Conservation (phyloP, 2,113 vertebrate species). For the Catharus minimus region DNA sequence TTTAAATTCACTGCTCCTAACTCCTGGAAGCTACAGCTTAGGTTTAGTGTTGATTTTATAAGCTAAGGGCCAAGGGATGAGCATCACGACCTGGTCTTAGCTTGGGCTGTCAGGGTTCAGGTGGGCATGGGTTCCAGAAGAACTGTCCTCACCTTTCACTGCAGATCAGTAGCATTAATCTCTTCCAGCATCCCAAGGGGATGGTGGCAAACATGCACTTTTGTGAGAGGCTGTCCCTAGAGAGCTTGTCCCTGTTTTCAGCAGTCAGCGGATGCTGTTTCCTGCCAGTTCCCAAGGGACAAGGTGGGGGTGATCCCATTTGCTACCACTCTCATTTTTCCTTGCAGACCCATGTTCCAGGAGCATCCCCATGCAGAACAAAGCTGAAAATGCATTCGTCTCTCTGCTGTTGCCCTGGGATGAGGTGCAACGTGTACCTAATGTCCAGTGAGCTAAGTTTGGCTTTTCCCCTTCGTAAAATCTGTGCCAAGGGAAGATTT, state of each 20-base stretch:
- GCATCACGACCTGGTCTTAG: background rate
- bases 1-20: background rate
- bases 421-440: background rate
- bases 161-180: background rate
- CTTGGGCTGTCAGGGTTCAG: background rate
- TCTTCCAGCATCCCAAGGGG: background rate
- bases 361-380: background rate
- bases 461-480: background rate
- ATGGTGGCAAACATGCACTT: background rate
- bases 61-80: background rate
- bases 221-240: background rate
- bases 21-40: background rate
- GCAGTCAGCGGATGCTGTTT: background rate
- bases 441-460: background rate
- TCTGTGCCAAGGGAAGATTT: background rate
- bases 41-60: background rate
- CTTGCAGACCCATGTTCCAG: background rate
- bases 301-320: rapidly evolving
- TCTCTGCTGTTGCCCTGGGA: background rate
- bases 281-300: background rate
- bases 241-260: background rate
- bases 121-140: background rate
- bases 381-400: background rate
- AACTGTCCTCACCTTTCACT: background rate
- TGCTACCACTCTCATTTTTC: background rate